Evolutionary conservation across 2,888 invertebrate genomes (phyloP).

Genomic region (Acleris cristana): DNA sequence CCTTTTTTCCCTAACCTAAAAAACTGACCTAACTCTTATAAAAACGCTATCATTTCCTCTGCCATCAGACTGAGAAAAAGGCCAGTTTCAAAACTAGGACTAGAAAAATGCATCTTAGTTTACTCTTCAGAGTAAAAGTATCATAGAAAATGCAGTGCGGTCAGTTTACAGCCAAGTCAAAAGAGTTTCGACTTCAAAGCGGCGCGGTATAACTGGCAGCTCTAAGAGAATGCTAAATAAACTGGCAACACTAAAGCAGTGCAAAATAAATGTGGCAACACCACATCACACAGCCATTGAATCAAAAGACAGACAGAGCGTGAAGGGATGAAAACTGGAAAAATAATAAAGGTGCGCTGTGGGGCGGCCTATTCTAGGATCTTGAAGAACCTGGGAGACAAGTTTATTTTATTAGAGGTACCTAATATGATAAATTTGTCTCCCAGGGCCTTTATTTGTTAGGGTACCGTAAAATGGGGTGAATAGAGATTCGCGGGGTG

Average conservation of each 20-base stretch:
- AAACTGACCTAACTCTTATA: constrained; percentile 12
- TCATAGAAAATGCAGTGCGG: constrained; percentile 71
- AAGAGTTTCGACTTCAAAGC: constrained; percentile 81
- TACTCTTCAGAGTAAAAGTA: constrained; percentile 69
- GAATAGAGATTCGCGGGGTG: too few relatives aligned
- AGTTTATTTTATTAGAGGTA: too few relatives aligned
- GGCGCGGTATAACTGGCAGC: constrained; percentile 71
- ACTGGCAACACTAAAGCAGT: constrained; percentile 69
- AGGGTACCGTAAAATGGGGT: too few relatives aligned
- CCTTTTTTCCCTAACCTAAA: background rate
- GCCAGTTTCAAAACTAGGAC: constrained; percentile 18
- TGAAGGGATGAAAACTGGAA: constrained; percentile 81
- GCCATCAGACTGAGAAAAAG: constrained; percentile 17
- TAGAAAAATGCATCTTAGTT: constrained; percentile 46
- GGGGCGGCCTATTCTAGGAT: constrained; percentile 74
- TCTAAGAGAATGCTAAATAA: constrained; percentile 75
- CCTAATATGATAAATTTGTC: too few relatives aligned
- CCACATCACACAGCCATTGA: constrained; percentile 81
- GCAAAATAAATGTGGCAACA: constrained; percentile 81
- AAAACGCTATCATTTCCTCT: constrained; percentile 10
- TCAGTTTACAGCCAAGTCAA: constrained; percentile 73
- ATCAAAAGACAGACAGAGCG: constrained; percentile 80
- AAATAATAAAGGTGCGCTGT: constrained; percentile 70
- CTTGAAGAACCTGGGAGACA: constrained; percentile 41
- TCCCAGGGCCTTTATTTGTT: too few relatives aligned